Evolutionary conservation across 1,140 invertebrate species (phyloP), one percentile per base, ranked within the genome.

Genomic region (Brachionus koreanus): DNA sequence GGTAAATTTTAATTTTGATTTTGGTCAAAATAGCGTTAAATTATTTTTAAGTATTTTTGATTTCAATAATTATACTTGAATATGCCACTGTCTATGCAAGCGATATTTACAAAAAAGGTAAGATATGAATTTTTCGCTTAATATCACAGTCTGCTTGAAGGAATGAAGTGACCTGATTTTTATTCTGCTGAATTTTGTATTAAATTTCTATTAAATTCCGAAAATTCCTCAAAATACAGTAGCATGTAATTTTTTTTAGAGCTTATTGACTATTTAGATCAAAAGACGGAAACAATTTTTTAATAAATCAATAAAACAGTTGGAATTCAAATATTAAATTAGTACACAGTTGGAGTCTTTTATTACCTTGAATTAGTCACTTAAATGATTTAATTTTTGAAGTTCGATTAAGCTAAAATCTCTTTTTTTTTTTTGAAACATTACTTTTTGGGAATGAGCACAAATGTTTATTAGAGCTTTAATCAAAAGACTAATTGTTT

Each of bases 341-440:
- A 69, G 16, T 16, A 43, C 16, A 39, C 33, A 69, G 35, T 39
- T 37, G 29, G 29, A 37, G 9, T 10, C 37, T 69, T 69, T 39
- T 69, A 39, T 69, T 69, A 69, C 65, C 65, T 69, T 65, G 37
- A 69, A 39, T 69, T 69, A 39, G 29, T 77, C 74, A 77, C 74
- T 77, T 61, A 77, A 52, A 37, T 75, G 9, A 13, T 42, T 46
- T 75, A 43, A 23, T 74, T 12, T 43, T 75, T 75, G 39, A 43
- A 39, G 67, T 69, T 43, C 67, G 16, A 69, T 69, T 43, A 29
- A 42, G 13, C 25, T 29, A 37, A 35, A 33, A 23, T 42, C 29
- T 75, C n/a, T n/a, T n/a, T n/a, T n/a, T 16, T 52, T 75, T 13
- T 65, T 65, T 65, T 65, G 9, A 16, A 37, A 13, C 63, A 13